Evolutionary conservation across 2,113 vertebrate species (phyloP), one percentile per base, ranked within the genome.

Genomic region (Fregetta grallaria): DNA sequence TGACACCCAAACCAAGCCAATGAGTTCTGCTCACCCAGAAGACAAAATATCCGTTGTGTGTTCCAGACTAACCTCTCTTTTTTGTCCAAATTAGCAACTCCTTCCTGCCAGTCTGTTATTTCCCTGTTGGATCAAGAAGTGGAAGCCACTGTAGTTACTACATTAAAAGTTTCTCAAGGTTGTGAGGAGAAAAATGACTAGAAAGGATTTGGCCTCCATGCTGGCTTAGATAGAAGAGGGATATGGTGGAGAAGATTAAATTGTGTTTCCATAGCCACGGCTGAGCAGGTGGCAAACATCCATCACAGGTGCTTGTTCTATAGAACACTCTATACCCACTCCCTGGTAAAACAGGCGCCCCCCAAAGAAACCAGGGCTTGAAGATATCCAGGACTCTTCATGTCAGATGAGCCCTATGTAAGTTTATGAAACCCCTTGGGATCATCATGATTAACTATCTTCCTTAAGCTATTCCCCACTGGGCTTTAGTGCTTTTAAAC

Each of bases 401-500:
- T 62, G 53, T 66, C 77, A 87, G 86, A 92, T 62, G 77, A 86
- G 62, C n/a, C 42, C 38, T 38, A 27, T 45, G 36, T 15, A 89
- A 66, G 45, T 87, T 96, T 88, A 79, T 78, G 44, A 95, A 94
- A 88, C n/a, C 52, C 16, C 47, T 66, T 55, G 58, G 71, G 70
- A 91, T 96, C 78, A 65, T 45, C 32, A 70, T 91, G 94, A 97
- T 97, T 96, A 94, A 92, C 62, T 79, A 10, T 45, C 70, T 88
- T 92, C 75, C 68, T 91, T 66, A 89, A 96, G 58, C 38, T 92
- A 86, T 88, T 91, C 89, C 55, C 63, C 44, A 59, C 38, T 0
- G 15, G 90, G 91, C 49, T 83, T 95, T 86, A 91, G 77, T 90
- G 94, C 91, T 97, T 97, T 97, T 95, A 97, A 95, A 96, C 62